Evolutionary conservation across 2,797 vertebrate genomes (phyloP).

Genomic region (Aythya fuligula): DNA sequence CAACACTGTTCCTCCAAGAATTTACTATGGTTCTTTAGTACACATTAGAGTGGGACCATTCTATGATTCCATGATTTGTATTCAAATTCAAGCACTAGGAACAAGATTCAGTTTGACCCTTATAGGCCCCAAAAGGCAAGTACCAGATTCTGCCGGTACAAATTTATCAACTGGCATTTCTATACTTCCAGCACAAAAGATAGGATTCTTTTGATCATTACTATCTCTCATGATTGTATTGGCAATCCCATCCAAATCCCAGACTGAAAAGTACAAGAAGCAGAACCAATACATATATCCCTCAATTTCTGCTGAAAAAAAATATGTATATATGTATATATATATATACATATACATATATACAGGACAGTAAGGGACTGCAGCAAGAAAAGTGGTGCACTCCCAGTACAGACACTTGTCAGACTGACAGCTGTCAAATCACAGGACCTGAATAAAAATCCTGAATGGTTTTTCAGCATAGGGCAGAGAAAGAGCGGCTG

Average conservation of each 20-base stretch:
- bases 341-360: too few species aligned
- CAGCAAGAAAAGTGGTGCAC: not conserved
- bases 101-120: not conserved
- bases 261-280: not conserved
- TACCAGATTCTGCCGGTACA: not conserved
- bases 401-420: rapidly evolving
- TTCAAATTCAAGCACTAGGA: not conserved
- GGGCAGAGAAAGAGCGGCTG: not conserved
- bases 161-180: not conserved
- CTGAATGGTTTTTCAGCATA: not conserved
- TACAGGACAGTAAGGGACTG: not conserved
- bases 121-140: not conserved
- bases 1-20: not conserved
- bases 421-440: not conserved
- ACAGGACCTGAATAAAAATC: not conserved
- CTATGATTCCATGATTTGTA: not conserved
- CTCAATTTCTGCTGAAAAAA: not conserved
- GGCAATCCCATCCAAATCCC: not conserved
- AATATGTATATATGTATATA: too few species aligned
- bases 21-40: not conserved
- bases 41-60: not conserved
- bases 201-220: not conserved
- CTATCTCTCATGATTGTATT: not conserved
- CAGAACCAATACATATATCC: not conserved
- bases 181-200: not conserved